Conservation (phyloP, 1,140 invertebrate genomes). For the Lucilia sericata region DNA sequence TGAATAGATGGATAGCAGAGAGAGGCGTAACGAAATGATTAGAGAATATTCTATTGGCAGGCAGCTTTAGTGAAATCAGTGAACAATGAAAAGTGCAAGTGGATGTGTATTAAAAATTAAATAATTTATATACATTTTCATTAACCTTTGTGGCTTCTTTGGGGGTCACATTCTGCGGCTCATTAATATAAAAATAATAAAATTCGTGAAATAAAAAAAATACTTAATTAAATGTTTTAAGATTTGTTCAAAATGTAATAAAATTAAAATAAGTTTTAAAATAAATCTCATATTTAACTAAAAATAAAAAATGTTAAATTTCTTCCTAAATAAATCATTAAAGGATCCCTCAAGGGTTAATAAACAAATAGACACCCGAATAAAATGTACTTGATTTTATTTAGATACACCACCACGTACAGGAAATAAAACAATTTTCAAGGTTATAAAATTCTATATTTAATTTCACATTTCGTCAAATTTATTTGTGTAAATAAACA, state of each 20-base stretch:
- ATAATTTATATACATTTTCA: not conserved
- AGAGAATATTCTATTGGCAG: not conserved
- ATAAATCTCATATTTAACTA: too few species aligned
- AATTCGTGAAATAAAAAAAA: too few species aligned
- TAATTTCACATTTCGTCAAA: slow-evolving; percentile 4
- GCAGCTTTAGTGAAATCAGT: not conserved
- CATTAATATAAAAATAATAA: too few species aligned
- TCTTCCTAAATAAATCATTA: too few species aligned
- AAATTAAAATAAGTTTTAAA: too few species aligned
- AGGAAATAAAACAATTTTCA: slow-evolving; percentile 5
- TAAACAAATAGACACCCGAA: not conserved
- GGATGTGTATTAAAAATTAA: not conserved
- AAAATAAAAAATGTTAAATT: too few species aligned
- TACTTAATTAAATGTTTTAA: too few species aligned
- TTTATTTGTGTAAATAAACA: not conserved
- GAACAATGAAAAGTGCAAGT: slow-evolving; percentile 9
- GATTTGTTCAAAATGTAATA: too few species aligned
- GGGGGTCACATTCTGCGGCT: not conserved
- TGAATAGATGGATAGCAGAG: not conserved
- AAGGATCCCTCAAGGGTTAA: too few species aligned
- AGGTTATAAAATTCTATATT: slow-evolving; percentile 14
- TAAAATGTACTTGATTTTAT: slow-evolving; percentile 2
- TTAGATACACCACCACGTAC: not conserved
- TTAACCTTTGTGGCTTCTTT: not conserved
- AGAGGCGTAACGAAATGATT: not conserved